Evolutionary conservation across 2,888 invertebrate genomes (phyloP), one percentile per base, ranked within the genome.

Genomic region (Epiblema foenella): DNA sequence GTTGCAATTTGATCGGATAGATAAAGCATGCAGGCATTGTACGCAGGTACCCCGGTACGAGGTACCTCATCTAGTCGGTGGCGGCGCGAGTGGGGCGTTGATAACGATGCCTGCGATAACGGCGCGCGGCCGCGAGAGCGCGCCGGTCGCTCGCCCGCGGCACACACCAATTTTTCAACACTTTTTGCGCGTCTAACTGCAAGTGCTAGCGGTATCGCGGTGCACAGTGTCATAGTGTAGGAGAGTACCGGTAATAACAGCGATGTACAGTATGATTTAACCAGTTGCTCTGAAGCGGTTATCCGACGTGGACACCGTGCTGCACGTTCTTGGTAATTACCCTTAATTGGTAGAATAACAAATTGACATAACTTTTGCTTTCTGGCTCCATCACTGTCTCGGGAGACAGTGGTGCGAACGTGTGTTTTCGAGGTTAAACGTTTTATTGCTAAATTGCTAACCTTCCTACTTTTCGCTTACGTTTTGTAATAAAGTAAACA

Each of bases 21-120:
- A 72, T 73, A 72, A 72, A 67, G 74, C 70, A 67, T 70, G 75
- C 68, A 70, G 72, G 66, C 69, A 65, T 68, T 71, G 69, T 63
- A 69, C 71, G 60, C 49, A 64, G 56, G 49, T 72, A 33, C 33
- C 9, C 54, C 60, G 56, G 49, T 24, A 24, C 2, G 24, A 3
- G 4, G 24, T 72, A 67, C 60, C 46, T 46, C 51, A 39, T 63
- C 63, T 67, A 65, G 56, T 56, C 77, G 78, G 74, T 77, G 74
- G 64, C 69, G 85, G 88, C 78, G 70, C 57, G 69, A 69, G 65
- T 65, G 89, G 89, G 86, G 87, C 80, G 83, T 85, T 82, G 85
- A 87, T 91, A 91, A 88, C 88, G 88, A 84, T 79, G 84, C 76
- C 72, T 68, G 80, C 86, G 91, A 91, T 91, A 92, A 90, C 84